Conservation (phyloP, 1,140 invertebrate species). For the Portunus trituberculatus region DNA sequence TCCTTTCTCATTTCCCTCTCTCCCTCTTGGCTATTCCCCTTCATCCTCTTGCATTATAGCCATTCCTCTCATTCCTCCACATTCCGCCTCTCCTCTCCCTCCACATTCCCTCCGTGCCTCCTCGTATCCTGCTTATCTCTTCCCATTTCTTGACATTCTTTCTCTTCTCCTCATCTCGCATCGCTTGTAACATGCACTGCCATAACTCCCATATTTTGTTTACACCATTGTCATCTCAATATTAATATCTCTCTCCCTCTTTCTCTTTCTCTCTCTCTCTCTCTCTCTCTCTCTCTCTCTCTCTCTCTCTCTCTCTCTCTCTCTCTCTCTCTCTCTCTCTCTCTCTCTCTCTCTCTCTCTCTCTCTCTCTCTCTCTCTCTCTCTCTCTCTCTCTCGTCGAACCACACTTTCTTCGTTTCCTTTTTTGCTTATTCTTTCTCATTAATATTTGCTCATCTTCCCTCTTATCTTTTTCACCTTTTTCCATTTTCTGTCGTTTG, state of each 20-base stretch:
- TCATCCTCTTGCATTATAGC: conserved; percentile 1
- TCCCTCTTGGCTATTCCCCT: background rate
- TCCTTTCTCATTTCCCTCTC: conserved; percentile 8
- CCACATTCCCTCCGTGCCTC: background rate
- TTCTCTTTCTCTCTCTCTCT: background rate
- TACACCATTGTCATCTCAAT: background rate
- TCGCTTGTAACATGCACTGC: background rate
- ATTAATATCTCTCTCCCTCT: background rate
- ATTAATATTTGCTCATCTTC: background rate
- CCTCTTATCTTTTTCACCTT: background rate
- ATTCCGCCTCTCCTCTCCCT: background rate
- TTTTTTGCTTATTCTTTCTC: background rate
- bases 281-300: background rate
- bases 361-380: background rate
- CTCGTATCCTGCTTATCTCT: background rate
- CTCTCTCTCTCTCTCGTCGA: conserved; percentile 13
- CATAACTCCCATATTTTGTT: background rate
- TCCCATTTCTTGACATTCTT: background rate
- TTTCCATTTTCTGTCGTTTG: background rate
- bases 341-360: background rate
- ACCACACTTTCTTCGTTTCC: background rate
- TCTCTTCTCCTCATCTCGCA: background rate
- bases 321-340: background rate
- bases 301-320: background rate
- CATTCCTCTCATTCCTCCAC: conserved; percentile 20